Percentiles rank a stretch among this genome's conserved stretches.
Conservation (phyloP, 1,140 invertebrate species). For the Galleria mellonella region DNA sequence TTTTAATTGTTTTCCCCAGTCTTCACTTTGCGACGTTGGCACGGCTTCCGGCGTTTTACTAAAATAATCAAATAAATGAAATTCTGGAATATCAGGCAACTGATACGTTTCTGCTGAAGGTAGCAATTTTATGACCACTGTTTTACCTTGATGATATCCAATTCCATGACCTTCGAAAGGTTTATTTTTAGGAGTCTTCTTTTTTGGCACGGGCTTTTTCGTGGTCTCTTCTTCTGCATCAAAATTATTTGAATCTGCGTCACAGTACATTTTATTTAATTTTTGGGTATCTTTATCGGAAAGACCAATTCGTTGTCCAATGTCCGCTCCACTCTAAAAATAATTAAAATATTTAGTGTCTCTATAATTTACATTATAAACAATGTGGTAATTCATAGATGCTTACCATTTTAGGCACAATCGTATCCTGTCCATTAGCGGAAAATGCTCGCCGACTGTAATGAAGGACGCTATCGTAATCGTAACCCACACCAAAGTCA, state of each 20-base stretch:
- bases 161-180: constrained; percentile 61
- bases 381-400: constrained; percentile 3
- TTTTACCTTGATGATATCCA: constrained; percentile 68
- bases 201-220: constrained; percentile 25
- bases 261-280: constrained; percentile 80
- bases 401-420: constrained; percentile 73
- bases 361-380: background rate
- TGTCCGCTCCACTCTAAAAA: constrained; percentile 46
- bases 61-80: constrained; percentile 63
- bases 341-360: constrained; percentile 1
- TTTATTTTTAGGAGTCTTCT: constrained; percentile 47
- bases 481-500: constrained; percentile 79
- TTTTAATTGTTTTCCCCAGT: constrained; percentile 33
- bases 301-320: constrained; percentile 80
- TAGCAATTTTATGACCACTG: constrained; percentile 53
- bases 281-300: constrained; percentile 81
- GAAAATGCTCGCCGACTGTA: constrained; percentile 82
- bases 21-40: constrained; percentile 33
- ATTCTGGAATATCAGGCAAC: constrained; percentile 34
- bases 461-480: constrained; percentile 85
- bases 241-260: constrained; percentile 32
- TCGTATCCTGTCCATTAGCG: constrained; percentile 78
- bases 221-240: constrained; percentile 19
- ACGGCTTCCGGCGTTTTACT: constrained; percentile 52
- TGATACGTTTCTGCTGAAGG: constrained; percentile 43